Percentiles rank a stretch among this genome's conserved stretches.
These are phyloP conservation scores for Gyps fulvus DNA, from an alignment of 2,113 vertebrate species.

Conservation along the genomic window DNA sequence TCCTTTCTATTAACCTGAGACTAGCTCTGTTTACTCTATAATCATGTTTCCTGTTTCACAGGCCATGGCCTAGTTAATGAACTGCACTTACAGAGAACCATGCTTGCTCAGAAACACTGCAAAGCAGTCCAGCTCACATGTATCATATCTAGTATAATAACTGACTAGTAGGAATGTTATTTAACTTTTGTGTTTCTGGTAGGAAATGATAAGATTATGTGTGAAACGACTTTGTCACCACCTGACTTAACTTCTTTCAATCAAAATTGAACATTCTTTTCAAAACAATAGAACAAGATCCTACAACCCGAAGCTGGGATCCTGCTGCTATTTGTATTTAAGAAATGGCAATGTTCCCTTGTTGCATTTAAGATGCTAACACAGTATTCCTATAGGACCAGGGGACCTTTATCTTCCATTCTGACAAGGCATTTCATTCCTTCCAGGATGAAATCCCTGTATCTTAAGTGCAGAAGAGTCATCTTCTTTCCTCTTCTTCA, in stretches of 20 bases:
- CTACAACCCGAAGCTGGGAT: background rate
- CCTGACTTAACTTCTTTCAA: background rate
- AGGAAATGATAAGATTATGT: background rate
- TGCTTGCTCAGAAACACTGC: background rate
- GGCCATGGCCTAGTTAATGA: background rate
- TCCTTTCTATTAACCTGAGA: conserved; percentile 27
- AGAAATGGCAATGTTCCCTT: background rate
- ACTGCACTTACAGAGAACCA: background rate
- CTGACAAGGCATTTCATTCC: background rate
- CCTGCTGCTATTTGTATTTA: background rate
- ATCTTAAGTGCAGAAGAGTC: background rate
- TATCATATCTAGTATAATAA: background rate
- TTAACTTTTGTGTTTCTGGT: background rate
- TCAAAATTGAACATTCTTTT: background rate
- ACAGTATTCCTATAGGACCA: background rate
- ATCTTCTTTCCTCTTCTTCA: background rate
- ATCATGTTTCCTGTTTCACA: background rate
- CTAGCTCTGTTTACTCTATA: background rate
- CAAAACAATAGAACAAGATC: background rate
- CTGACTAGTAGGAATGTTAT: background rate
- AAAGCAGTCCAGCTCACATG: background rate
- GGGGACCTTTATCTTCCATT: background rate
- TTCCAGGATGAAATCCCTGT: background rate
- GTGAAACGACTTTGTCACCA: background rate
- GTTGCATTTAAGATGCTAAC: background rate